These are phyloP conservation scores for Yponomeuta sedellus DNA, from an alignment of 2,888 invertebrate species.

Conservation along the genomic window DNA sequence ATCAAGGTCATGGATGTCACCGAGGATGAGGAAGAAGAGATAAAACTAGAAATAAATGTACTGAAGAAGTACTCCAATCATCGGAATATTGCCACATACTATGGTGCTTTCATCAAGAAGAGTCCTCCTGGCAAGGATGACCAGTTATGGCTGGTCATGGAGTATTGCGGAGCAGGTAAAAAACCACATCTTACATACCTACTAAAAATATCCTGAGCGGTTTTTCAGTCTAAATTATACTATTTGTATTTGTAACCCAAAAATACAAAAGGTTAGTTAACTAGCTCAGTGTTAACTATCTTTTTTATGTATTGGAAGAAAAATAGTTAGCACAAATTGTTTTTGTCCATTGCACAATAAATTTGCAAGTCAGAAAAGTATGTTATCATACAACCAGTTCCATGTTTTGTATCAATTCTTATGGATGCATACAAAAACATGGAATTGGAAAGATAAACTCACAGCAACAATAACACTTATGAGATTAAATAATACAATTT, in stretches of 20 bases:
- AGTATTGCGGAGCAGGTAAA: slow-evolving; percentile 97
- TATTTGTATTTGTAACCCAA: no score
- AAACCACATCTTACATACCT: no score
- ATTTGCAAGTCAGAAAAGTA: slow-evolving; percentile 24
- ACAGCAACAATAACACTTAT: neutral
- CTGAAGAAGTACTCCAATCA: slow-evolving; percentile 99
- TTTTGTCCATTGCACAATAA: neutral
- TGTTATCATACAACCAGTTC: no score
- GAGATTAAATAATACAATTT: no score
- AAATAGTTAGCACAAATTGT: no score
- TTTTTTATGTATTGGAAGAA: no score
- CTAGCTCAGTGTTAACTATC: no score
- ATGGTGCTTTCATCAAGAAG: slow-evolving; percentile 99
- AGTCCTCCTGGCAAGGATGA: slow-evolving; percentile 99
- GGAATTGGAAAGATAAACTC: neutral
- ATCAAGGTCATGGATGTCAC: slow-evolving; percentile 99
- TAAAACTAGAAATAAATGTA: slow-evolving; percentile 99
- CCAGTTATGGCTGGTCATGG: slow-evolving; percentile 99
- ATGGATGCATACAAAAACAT: neutral
- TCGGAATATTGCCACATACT: slow-evolving; percentile 99
- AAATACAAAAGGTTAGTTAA: no score
- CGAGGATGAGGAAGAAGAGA: slow-evolving; percentile 99
- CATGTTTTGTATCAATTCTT: no score
- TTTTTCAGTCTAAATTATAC: no score
- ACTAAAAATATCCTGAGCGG: no score